These are phyloP conservation scores for Meiosimyza decipiens DNA, from an alignment of 2,888 invertebrate genomes.

Conservation along the genomic window DNA sequence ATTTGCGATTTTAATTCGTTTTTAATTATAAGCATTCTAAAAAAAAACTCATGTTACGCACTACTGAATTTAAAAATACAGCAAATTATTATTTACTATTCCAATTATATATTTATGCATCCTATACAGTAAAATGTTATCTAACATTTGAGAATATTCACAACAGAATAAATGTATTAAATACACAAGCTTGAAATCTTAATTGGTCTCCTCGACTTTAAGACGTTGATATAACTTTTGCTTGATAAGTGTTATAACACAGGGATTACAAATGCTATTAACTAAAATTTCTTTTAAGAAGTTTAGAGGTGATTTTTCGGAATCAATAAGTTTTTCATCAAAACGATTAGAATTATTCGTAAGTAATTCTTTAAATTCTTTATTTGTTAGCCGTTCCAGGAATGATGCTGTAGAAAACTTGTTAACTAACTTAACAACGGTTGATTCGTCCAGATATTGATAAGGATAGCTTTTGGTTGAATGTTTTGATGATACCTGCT, in stretches of 20 bases:
- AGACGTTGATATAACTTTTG: slow-evolving; percentile 65
- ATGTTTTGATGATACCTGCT: background rate
- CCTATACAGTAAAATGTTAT: background rate
- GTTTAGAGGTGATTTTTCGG: slow-evolving; percentile 2
- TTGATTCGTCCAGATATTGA: slow-evolving; percentile 62
- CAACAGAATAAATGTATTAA: slow-evolving; percentile 23
- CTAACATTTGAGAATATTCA: no score
- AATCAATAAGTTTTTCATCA: background rate
- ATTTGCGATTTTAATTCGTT: slow-evolving; percentile 31
- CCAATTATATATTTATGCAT: background rate
- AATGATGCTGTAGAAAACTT: slow-evolving; percentile 24
- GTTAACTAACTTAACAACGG: slow-evolving; percentile 45
- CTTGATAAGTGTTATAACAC: slow-evolving; percentile 71
- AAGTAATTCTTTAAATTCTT: slow-evolving; percentile 45
- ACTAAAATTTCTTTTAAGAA: slow-evolving; percentile 66
- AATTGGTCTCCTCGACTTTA: background rate
- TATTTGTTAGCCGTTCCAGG: slow-evolving; percentile 43
- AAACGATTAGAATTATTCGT: slow-evolving; percentile 46
- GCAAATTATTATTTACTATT: background rate
- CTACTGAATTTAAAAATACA: no score
- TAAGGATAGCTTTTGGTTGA: slow-evolving; percentile 62
- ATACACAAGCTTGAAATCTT: slow-evolving; percentile 21
- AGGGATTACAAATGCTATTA: slow-evolving; percentile 74
- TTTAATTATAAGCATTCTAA: slow-evolving; percentile 11
- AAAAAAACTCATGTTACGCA: background rate